These are phyloP conservation scores for Panthera tigris DNA, from an alignment of 2,113 vertebrate species.

Conservation along the genomic window DNA sequence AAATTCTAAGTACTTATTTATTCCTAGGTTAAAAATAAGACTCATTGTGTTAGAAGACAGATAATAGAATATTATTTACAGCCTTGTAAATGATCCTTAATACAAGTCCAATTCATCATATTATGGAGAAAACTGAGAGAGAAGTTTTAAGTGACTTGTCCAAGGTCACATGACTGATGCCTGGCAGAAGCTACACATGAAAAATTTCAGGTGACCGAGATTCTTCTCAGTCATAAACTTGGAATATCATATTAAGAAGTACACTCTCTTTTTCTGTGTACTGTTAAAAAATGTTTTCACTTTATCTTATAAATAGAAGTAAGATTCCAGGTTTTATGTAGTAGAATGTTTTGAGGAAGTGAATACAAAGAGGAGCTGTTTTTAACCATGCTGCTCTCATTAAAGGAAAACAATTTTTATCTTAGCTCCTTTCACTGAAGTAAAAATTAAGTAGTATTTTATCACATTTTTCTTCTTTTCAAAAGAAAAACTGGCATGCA, in stretches of 20 bases:
- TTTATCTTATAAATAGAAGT: slow-evolving; percentile 44
- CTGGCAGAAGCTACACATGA: background rate
- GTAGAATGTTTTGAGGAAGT: background rate
- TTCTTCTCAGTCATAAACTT: background rate
- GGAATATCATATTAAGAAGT: background rate
- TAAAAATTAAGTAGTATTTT: background rate
- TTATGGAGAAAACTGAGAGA: background rate
- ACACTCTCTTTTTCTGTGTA: background rate
- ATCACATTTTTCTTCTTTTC: background rate
- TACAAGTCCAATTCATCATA: background rate
- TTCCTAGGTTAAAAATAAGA: background rate
- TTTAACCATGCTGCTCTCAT: background rate
- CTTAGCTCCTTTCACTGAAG: background rate
- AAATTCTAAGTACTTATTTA: background rate
- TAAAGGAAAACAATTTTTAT: background rate
- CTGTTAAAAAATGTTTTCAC: slow-evolving; percentile 5
- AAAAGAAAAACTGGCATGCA: background rate
- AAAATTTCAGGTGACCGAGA: background rate
- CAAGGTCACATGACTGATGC: background rate
- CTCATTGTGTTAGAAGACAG: background rate
- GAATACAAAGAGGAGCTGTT: background rate
- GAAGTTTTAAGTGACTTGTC: background rate
- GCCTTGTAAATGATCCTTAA: background rate
- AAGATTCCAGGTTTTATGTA: background rate
- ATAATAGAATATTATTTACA: background rate